Percentiles rank a stretch among this genome's conserved stretches.
Evolutionary conservation across 2,113 vertebrate species (phyloP).

Genomic region (Pangasianodon hypophthalmus): DNA sequence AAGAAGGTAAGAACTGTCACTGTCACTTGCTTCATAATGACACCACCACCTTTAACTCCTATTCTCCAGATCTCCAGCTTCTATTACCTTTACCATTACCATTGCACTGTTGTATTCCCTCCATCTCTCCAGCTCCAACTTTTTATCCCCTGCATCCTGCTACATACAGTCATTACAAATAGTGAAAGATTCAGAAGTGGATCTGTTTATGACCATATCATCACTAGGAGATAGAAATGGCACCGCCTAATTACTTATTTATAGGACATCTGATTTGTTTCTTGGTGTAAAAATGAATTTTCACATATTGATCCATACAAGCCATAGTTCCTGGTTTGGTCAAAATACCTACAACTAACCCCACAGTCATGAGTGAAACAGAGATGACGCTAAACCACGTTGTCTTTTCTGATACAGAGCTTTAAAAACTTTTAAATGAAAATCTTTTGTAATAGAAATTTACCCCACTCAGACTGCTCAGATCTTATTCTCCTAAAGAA

Average conservation of each 20-base stretch:
- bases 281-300: neutral
- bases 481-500: neutral
- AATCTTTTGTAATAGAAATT: neutral
- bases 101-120: neutral
- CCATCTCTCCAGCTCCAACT: neutral
- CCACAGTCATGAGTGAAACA: neutral
- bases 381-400: neutral
- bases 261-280: neutral
- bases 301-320: neutral
- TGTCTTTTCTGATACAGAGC: neutral
- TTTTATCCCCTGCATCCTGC: neutral
- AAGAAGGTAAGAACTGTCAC: slow-evolving; percentile 76
- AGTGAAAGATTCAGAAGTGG: neutral
- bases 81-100: neutral
- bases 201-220: neutral
- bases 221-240: neutral
- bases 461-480: neutral
- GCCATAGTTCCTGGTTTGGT: neutral
- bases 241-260: neutral
- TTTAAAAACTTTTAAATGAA: neutral
- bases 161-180: neutral
- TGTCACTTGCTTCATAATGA: neutral
- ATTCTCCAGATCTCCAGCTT: neutral
- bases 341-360: neutral
- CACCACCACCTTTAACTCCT: neutral